Base-by-base conservation (phyloP, 2,797 vertebrate genomes). In the Urophycis tenuis region DNA sequence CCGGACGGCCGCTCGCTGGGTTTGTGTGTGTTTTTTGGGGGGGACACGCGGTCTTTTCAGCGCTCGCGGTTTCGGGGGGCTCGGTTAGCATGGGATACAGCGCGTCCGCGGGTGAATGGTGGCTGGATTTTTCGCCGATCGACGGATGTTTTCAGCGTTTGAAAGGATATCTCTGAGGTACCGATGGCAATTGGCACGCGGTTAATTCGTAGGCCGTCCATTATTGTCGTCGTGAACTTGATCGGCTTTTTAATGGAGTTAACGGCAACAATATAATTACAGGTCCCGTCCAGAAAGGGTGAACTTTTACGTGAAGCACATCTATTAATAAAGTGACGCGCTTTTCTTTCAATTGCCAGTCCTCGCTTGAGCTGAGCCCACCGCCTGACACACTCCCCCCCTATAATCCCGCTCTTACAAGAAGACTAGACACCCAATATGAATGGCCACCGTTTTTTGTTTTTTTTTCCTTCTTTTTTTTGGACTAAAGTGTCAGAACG, bases 1-100 rank as follows among this genome's bases (percentile, higher is more conserved):
- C 90, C 81, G 83, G 88, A 87, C 70, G 74, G 87, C 87, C 78
- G 83, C 82, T 3, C 76, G 35, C 81, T 79, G n/a, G 31, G 10
- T 74, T 78, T 11, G 19, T n/a, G n/a, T n/a, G n/a, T n/a, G n/a
- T n/a, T n/a, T n/a, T n/a, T n/a, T n/a, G n/a, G n/a, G n/a, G n/a
- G n/a, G n/a, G n/a, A n/a, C n/a, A n/a, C n/a, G n/a, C n/a, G n/a
- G n/a, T n/a, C n/a, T 30, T 78, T 41, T 75, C 9, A 9, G 72
- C 53, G 32, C 77, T 34, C 53, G 32, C 77, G 32, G 19, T 53
- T 73, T 73, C 32, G 80, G 81, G 53, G 81, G 53, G 60, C 71
- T 53, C 17, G 77, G 64, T 78, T 83, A 25, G 33, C 73, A 22
- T 15, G 69, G 72, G 41, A 74, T 60, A 9, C 10, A 19, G 3